Percentiles rank a stretch among this genome's conserved stretches.
Evolutionary conservation across 2,113 vertebrate species (phyloP).

Genomic region (Zapus hudsonius): DNA sequence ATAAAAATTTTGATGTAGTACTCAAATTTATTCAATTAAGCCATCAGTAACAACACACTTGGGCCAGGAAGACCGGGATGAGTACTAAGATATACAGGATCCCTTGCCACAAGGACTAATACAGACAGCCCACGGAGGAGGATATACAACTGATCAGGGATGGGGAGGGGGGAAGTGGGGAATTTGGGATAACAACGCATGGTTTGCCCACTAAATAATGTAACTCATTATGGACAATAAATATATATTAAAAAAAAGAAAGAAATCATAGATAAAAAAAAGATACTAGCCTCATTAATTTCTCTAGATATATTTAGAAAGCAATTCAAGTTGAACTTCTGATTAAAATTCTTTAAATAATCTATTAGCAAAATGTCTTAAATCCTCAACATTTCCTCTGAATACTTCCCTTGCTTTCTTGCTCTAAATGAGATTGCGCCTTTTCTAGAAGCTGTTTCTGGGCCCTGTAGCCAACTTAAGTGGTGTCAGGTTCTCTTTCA

Average conservation of each 20-base stretch:
- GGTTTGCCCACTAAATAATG: too few relatives aligned
- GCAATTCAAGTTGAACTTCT: not conserved
- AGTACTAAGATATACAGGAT: too few relatives aligned
- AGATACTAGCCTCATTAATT: not conserved
- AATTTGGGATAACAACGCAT: too few relatives aligned
- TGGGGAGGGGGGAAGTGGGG: too few relatives aligned
- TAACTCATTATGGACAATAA: too few relatives aligned
- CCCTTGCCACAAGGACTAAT: too few relatives aligned
- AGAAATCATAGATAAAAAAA: too few relatives aligned
- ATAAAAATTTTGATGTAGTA: not conserved
- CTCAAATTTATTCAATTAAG: not conserved
- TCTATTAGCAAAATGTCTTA: not conserved
- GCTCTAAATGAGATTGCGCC: not conserved
- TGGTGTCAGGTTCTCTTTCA: not conserved
- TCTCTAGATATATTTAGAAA: not conserved
- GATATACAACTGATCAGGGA: too few relatives aligned
- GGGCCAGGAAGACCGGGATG: too few relatives aligned
- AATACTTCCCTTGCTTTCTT: not conserved
- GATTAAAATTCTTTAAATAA: constrained; percentile 9
- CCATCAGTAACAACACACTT: too few relatives aligned
- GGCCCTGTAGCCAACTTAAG: not conserved
- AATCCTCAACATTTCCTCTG: not conserved
- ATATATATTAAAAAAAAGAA: too few relatives aligned
- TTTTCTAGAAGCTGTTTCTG: not conserved
- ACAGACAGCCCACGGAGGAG: too few relatives aligned